A percentile compares a stretch with the other conserved stretches of the same genome.
phyloP scores from a whole-genome alignment of 2,888 invertebrate species.

The Imbricaverruca yamaguchii region DNA sequence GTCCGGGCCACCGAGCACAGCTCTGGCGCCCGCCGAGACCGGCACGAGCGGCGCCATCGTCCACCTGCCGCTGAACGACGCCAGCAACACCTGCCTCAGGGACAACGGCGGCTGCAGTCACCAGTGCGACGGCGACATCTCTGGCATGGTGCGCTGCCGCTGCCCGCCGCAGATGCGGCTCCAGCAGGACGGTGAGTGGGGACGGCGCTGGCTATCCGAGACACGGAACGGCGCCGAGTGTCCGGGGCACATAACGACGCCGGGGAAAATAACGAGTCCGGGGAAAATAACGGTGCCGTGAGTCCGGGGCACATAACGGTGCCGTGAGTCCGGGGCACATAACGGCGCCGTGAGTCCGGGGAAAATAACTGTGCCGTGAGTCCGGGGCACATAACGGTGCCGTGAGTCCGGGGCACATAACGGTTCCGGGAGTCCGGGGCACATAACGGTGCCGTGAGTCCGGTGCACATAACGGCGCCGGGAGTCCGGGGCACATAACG shows the following conservation, averaged over 20 bases:
- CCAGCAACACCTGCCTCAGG: conserved; percentile 7
- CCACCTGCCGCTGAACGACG: background rate
- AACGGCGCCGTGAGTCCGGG: background rate
- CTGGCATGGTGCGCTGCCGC: background rate
- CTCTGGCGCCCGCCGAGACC: too few relatives aligned
- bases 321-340: background rate
- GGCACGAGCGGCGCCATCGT: background rate
- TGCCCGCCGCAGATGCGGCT: conserved; percentile 9
- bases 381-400: too few relatives aligned
- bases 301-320: background rate
- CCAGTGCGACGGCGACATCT: conserved; percentile 3
- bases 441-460: too few relatives aligned
- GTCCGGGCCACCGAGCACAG: too few relatives aligned
- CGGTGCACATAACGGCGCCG: too few relatives aligned
- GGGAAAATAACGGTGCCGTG: background rate
- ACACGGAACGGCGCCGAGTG: background rate
- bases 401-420: too few relatives aligned
- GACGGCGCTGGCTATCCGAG: background rate
- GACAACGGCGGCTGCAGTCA: conserved; percentile 20
- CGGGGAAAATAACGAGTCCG: background rate
- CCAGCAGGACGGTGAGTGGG: background rate
- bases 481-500: too few relatives aligned
- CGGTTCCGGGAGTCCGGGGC: too few relatives aligned
- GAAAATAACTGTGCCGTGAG: too few relatives aligned
- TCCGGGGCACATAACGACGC: background rate